Conservation (phyloP, 2,888 invertebrate species). For the Pyrocoelia pectoralis region DNA sequence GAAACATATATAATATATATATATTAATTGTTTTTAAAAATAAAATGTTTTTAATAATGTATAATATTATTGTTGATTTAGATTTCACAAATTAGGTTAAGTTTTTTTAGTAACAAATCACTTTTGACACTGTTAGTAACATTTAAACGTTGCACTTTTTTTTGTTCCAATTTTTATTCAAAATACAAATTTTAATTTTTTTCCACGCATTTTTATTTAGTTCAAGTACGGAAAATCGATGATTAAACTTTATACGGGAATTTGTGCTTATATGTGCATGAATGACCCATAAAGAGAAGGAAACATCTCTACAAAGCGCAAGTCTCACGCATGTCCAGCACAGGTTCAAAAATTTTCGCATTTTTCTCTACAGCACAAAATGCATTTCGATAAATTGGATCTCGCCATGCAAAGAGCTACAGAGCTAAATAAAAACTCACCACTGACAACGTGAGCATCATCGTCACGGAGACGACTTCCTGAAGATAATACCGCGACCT, state of each 20-base stretch:
- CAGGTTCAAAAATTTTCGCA: not conserved
- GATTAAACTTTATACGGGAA: not conserved
- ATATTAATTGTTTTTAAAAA: slow-evolving; percentile 52
- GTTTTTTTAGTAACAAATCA: not conserved
- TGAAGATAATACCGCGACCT: slow-evolving; percentile 40
- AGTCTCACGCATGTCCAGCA: not conserved
- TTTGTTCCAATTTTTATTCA: not conserved
- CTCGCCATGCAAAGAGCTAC: slow-evolving; percentile 21
- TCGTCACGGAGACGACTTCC: slow-evolving; percentile 37
- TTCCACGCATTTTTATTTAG: not conserved
- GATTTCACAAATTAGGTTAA: not conserved
- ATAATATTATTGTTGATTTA: slow-evolving; percentile 10
- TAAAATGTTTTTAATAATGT: slow-evolving; percentile 40
- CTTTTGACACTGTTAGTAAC: not conserved
- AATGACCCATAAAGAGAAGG: not conserved
- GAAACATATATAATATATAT: slow-evolving; percentile 44
- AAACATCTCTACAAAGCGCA: not conserved
- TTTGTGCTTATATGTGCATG: not conserved
- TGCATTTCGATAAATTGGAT: not conserved
- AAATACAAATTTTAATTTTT: slow-evolving; percentile 1
- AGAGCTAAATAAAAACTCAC: slow-evolving; percentile 44
- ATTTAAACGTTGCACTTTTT: slow-evolving; percentile 3
- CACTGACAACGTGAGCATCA: slow-evolving; percentile 53
- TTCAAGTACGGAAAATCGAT: not conserved
- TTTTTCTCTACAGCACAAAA: not conserved